Percentiles rank a stretch among this genome's conserved stretches.
phyloP scores from a whole-genome alignment of 35 echinoderm and acorn worm species.

The Acanthaster planci region DNA sequence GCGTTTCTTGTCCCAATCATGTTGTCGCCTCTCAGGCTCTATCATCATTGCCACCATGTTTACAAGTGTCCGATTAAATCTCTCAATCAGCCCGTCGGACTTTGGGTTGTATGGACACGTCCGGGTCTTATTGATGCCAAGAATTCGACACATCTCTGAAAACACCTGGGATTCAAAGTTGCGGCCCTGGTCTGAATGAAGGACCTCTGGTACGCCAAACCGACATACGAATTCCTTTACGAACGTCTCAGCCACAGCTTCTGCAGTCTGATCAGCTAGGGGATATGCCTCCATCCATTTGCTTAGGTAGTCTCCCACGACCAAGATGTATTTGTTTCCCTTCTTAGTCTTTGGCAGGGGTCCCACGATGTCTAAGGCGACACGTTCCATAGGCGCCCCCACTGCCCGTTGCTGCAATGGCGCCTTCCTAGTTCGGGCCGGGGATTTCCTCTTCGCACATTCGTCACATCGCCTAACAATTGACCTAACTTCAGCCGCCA shows the following conservation, averaged over 20 bases:
- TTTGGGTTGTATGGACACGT: too few species aligned
- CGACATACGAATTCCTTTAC: conserved; percentile 65
- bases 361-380: conserved; percentile 72
- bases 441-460: conserved; percentile 42
- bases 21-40: conserved; percentile 30
- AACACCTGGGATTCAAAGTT: too few species aligned
- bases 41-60: not conserved
- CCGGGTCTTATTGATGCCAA: conserved; percentile 58
- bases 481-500: conserved; percentile 40
- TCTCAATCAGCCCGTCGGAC: conserved; percentile 63
- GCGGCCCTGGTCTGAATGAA: too few species aligned
- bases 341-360: conserved; percentile 39
- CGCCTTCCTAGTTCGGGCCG: conserved; percentile 18
- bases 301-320: conserved; percentile 61
- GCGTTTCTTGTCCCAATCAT: conserved; percentile 56
- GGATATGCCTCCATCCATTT: conserved; percentile 62
- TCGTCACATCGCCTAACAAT: conserved; percentile 36
- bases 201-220: conserved; percentile 59
- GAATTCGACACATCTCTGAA: conserved; percentile 33
- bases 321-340: conserved; percentile 62
- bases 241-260: conserved; percentile 34
- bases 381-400: conserved; percentile 55
- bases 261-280: conserved; percentile 20
- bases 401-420: conserved; percentile 40
- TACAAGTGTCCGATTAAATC: conserved; percentile 59